These are phyloP conservation scores for Colletes collaris DNA, from an alignment of 2,888 invertebrate genomes.

Conservation along the genomic window DNA sequence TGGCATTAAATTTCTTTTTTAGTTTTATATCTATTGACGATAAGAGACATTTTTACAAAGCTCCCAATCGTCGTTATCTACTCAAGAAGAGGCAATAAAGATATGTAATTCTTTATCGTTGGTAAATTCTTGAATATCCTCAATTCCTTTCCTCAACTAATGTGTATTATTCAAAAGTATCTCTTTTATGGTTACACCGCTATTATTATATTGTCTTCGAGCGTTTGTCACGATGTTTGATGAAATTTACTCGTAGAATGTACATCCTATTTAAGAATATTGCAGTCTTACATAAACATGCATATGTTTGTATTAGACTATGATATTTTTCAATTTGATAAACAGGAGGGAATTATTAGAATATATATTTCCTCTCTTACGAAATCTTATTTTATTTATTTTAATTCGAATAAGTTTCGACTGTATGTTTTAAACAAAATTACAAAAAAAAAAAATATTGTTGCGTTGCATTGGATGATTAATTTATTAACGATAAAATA, in stretches of 20 bases:
- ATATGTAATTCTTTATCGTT: slow-evolving; percentile 20
- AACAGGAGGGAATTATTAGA: slow-evolving; percentile 6
- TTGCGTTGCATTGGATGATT: background rate
- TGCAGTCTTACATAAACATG: too few relatives aligned
- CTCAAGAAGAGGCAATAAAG: slow-evolving; percentile 27
- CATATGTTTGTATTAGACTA: too few relatives aligned
- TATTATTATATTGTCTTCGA: slow-evolving; percentile 20
- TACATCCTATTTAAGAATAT: too few relatives aligned
- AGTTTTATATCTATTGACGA: slow-evolving; percentile 4
- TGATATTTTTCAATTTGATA: too few relatives aligned
- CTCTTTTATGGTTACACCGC: slow-evolving; percentile 1
- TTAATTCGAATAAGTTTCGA: too few relatives aligned
- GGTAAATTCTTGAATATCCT: slow-evolving; percentile 30
- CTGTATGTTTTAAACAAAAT: too few relatives aligned
- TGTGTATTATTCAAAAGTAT: slow-evolving; percentile 29
- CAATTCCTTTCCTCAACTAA: slow-evolving; percentile 43
- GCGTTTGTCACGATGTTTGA: background rate
- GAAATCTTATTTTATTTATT: background rate
- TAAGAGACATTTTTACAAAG: slow-evolving; percentile 32
- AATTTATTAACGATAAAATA: background rate
- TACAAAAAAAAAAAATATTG: too few relatives aligned
- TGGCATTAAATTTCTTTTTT: slow-evolving; percentile 31
- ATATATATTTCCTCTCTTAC: background rate
- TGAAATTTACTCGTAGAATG: too few relatives aligned
- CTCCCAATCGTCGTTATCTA: slow-evolving; percentile 32